These are phyloP conservation scores for Tympanuchus pallidicinctus DNA, from an alignment of 2,113 vertebrate species.

Conservation along the genomic window DNA sequence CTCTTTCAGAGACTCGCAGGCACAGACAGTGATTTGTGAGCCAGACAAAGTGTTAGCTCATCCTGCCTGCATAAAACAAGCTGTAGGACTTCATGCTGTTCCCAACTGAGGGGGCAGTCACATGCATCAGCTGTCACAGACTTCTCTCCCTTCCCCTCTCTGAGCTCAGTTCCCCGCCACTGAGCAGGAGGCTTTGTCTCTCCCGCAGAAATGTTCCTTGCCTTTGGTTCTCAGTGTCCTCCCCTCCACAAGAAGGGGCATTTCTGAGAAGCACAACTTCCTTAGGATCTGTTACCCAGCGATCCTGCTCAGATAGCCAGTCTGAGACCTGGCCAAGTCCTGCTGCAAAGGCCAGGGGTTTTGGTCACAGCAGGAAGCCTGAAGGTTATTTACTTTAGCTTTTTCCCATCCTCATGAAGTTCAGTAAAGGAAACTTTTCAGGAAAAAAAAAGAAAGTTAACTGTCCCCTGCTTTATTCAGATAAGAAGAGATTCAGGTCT, in stretches of 20 bases:
- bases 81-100: neutral
- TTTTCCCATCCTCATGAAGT: neutral
- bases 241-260: neutral
- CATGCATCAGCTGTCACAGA: neutral
- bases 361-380: neutral
- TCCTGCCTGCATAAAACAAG: neutral
- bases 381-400: neutral
- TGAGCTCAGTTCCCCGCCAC: neutral
- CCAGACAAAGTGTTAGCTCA: neutral
- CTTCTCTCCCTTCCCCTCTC: accelerated
- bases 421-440: slow-evolving; percentile 4
- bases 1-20: neutral
- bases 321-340: neutral
- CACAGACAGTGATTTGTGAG: neutral
- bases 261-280: neutral
- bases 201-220: neutral
- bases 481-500: slow-evolving; percentile 2
- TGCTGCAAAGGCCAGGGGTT: neutral
- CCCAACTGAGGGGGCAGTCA: neutral
- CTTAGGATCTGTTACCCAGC: neutral
- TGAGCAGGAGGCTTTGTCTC: neutral
- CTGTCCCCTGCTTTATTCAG: slow-evolving; percentile 6
- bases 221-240: slow-evolving; percentile 7
- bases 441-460: neutral
- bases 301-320: accelerated